Evolutionary conservation across 2,888 invertebrate genomes (phyloP), one percentile per base, ranked within the genome.

Genomic region (Drosophila buzzatii): DNA sequence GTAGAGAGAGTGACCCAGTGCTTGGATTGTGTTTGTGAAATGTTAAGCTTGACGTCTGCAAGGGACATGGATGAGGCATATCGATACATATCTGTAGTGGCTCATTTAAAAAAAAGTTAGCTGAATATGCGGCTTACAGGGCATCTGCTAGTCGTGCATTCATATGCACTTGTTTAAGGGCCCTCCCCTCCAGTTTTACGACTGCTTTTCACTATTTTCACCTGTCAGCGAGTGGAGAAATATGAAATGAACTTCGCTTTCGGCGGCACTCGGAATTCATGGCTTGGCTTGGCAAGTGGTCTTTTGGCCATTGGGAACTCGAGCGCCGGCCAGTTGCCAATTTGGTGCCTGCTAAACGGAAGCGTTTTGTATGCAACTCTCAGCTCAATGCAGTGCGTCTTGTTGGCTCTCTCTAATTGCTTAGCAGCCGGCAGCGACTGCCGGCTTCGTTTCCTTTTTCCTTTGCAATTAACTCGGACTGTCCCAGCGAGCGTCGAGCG

Each of bases 171-270:
- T 45, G 39, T 27, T 23, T 55, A 72, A 47, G 79, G 65, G 47
- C 9, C 59, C 14, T 10, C 31, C 35, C 27, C 58, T 56, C 0
- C 4, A 27, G 27, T 67, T 78, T 77, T 73, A 75, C 73, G 82
- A 75, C 73, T 71, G 70, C 65, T 85, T 85, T 90, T 85, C 88
- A 74, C 90, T 76, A 63, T 79, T 85, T 85, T 90, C 90, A 81
- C 85, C 63, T 51, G 68, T 69, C 49, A 49, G 41, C 73, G 64
- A 7, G 18, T 16, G 31, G 49, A 20, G 31, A 35, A 55, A 55
- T 49, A 49, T 49, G n/a, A 27, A 27, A 55, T 12, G 39, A 45
- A 47, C 55, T 55, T 58, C 44, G 59, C 64, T 71, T 64, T 62
- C 47, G 33, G 45, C 35, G 20, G 47, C 65, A 66, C 44, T 70